A percentile compares a stretch with the other conserved stretches of the same genome.
Evolutionary conservation across 2,113 vertebrate species (phyloP).

Genomic region (Oncorhynchus tshawytscha): DNA sequence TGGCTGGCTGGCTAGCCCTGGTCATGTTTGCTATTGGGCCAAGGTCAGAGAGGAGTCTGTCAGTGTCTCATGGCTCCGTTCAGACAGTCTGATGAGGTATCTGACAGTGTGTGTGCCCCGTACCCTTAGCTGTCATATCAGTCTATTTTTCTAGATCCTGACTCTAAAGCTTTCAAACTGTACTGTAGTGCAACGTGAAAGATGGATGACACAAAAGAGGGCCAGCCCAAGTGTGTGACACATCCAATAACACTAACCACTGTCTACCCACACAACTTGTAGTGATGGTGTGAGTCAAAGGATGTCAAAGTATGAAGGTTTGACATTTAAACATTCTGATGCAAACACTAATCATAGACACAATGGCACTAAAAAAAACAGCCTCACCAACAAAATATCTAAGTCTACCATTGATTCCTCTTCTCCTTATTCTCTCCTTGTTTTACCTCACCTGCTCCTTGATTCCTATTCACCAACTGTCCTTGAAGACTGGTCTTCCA

Average conservation of each 20-base stretch:
- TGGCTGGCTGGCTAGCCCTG: conserved; percentile 17
- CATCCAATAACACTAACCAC: conserved; percentile 18
- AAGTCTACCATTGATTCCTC: conserved; percentile 39
- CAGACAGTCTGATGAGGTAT: conserved; percentile 61
- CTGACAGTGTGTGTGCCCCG: conserved; percentile 50
- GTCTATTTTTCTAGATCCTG: conserved; percentile 33
- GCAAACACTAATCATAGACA: conserved; percentile 20
- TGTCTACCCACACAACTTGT: conserved; percentile 11
- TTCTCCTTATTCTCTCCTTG: conserved; percentile 31
- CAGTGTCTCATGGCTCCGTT: conserved; percentile 64
- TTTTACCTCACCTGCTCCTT: conserved; percentile 34
- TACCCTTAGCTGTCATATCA: conserved; percentile 54
- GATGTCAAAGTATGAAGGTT: conserved; percentile 21
- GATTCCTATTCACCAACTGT: conserved; percentile 44
- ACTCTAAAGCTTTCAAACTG: conserved; percentile 25
- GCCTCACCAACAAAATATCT: conserved; percentile 26
- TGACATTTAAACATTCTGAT: conserved; percentile 38
- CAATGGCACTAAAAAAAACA: not conserved
- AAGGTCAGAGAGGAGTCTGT: conserved; percentile 57
- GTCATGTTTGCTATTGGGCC: conserved; percentile 51
- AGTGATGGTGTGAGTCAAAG: conserved; percentile 22
- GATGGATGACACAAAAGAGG: not conserved
- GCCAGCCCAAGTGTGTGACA: not conserved
- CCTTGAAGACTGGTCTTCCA: conserved; percentile 54
- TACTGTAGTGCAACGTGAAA: no score